Percentiles rank a stretch among this genome's conserved stretches.
These are phyloP conservation scores for Tenualosa ilisha DNA, from an alignment of 2,797 vertebrate genomes.

Conservation along the genomic window DNA sequence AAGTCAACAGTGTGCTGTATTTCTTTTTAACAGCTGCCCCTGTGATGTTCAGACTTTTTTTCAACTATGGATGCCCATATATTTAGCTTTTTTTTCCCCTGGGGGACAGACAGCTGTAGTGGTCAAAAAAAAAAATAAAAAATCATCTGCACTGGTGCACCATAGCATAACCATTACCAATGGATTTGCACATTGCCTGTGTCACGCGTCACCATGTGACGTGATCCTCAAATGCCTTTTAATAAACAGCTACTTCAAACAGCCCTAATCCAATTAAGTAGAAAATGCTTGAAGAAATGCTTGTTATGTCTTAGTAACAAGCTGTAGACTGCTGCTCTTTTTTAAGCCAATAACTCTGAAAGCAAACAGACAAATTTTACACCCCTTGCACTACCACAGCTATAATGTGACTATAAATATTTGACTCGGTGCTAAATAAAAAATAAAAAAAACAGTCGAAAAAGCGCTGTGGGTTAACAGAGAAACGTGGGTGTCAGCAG, in stretches of 20 bases:
- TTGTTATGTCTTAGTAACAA: background rate
- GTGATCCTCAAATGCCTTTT: constrained; percentile 11
- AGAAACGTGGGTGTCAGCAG: background rate
- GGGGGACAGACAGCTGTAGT: background rate
- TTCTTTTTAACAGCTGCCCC: background rate
- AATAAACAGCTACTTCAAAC: constrained; percentile 20
- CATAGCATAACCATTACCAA: background rate
- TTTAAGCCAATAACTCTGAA: background rate
- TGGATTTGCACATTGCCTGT: background rate
- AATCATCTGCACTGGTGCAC: background rate
- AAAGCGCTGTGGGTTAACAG: background rate
- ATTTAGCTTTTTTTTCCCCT: background rate
- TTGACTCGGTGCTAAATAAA: background rate
- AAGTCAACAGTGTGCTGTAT: background rate
- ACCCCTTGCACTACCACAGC: background rate
- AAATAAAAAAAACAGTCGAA: background rate
- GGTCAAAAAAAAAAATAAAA: background rate
- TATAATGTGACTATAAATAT: background rate
- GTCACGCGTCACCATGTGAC: constrained; percentile 13
- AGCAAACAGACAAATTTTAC: background rate
- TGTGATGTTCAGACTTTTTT: background rate
- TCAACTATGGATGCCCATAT: background rate
- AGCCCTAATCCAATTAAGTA: background rate
- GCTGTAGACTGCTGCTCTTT: background rate
- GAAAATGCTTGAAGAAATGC: background rate